These are phyloP conservation scores for Apis dorsata DNA, from an alignment of 1,140 invertebrate genomes.

Conservation along the genomic window DNA sequence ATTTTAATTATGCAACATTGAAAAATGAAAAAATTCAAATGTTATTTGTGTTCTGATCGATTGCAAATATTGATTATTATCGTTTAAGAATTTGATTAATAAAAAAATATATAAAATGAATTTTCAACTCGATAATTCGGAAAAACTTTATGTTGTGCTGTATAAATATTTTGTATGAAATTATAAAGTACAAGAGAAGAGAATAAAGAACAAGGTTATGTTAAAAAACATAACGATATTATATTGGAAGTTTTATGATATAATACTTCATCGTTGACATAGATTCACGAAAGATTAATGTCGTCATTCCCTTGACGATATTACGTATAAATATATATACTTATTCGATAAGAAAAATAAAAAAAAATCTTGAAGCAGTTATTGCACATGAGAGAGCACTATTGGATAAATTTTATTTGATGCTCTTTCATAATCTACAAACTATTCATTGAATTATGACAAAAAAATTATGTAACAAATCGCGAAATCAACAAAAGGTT, in stretches of 20 bases:
- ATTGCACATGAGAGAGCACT: background rate
- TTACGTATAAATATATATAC: background rate
- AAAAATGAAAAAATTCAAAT: no score
- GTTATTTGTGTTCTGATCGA: background rate
- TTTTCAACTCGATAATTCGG: conserved; percentile 9
- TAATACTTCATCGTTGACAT: conserved; percentile 12
- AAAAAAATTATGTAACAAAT: background rate
- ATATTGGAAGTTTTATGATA: background rate
- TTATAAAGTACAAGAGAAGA: conserved; percentile 18
- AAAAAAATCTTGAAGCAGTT: background rate
- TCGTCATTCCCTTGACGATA: conserved; percentile 14
- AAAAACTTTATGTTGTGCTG: conserved; percentile 32
- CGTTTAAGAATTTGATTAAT: conserved; percentile 21
- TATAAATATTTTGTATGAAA: conserved; percentile 12
- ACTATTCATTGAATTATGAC: no score
- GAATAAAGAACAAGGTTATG: conserved; percentile 31
- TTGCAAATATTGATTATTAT: background rate
- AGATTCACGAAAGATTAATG: conserved; percentile 30
- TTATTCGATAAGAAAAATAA: background rate
- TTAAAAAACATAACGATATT: conserved; percentile 19
- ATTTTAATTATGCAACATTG: background rate
- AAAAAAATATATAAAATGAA: background rate
- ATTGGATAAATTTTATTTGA: background rate
- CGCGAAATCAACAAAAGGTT: background rate
- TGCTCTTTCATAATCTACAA: background rate